phyloP scores from a whole-genome alignment of 1,140 invertebrate species.

The Dendrolimus punctatus region DNA sequence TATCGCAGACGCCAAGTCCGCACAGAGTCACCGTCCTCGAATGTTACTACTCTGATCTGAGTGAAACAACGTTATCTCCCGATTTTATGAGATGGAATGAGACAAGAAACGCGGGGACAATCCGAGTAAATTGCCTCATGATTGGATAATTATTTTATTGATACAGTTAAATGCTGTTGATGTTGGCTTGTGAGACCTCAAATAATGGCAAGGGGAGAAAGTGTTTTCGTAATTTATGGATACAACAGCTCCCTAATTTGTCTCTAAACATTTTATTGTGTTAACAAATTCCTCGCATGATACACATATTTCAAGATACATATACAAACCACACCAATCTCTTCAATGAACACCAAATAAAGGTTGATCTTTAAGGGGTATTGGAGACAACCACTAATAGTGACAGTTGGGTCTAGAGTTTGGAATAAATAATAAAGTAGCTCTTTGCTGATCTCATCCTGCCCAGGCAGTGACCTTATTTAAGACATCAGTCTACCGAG shows the following conservation, averaged over 20 bases:
- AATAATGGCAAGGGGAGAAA: constrained; percentile 22
- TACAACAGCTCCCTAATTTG: constrained; percentile 1
- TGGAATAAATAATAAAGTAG: too few species aligned
- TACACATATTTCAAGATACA: too few species aligned
- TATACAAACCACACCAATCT: too few species aligned
- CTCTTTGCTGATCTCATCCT: too few species aligned
- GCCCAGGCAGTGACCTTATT: too few species aligned
- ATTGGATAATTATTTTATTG: constrained; percentile 69
- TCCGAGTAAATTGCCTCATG: constrained; percentile 50
- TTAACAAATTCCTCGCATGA: too few species aligned
- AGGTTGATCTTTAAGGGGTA: too few species aligned
- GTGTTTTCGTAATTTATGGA: constrained; percentile 20
- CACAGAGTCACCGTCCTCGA: constrained; percentile 39
- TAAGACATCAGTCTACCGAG: too few species aligned
- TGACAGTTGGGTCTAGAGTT: too few species aligned
- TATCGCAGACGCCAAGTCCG: constrained; percentile 24
- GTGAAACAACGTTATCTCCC: constrained; percentile 16
- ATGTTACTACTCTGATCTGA: constrained; percentile 23
- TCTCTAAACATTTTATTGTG: too few species aligned
- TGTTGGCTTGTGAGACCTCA: constrained; percentile 13
- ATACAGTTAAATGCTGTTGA: constrained; percentile 51
- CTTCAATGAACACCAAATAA: too few species aligned
- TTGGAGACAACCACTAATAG: too few species aligned
- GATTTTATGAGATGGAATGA: constrained; percentile 9
- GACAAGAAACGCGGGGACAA: constrained; percentile 28